Base-by-base conservation (phyloP, 2,888 invertebrate genomes). In the Acleris laterana region DNA sequence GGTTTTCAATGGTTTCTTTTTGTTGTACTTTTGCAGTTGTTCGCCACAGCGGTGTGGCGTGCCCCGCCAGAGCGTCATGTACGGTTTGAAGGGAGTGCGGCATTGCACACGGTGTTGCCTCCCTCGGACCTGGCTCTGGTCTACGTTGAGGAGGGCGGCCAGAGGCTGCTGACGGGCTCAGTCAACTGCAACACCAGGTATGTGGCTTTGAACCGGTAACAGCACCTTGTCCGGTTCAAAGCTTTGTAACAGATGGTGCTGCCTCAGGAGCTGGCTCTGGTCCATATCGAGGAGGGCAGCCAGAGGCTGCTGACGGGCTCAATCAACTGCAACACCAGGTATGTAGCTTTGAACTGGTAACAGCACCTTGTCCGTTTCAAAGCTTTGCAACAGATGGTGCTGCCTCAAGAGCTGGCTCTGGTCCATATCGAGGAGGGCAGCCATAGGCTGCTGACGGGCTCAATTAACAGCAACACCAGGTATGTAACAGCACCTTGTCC, bases 1-100 rank as follows among this genome's bases (percentile, higher is more conserved):
- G 32, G 28, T 28, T 32, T 25, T 9, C 9, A 32, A 32, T 2
- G 9, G 32, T 32, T 9, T 9, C 32, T 32, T 32, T 32, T 32
- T 32, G 32, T 32, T 25, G 2, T 25, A 2, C 25, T 25, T 32
- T 32, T 68, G 0, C 76, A 93, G 92, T 70, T 92, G 1, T 90
- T 87, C 74, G 88, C 90, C 0, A 90, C 93, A 70, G 88, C 80
- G 13, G 85, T 87, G 1, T 95, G 94, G 94, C 89, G 93, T 0
- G 87, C 89, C 0, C 79, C 90, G 2, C 84, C 89, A 0, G 74
- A 78, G 6, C 85, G 87, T 5, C 85, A 89, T 74, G 76, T 94
- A 0, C 89, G 93, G 22, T 88, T 93, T 61, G 92, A 89, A 70
- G 89, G 84, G 0, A 88, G 88, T 19, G 87, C 86, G 3, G 88